phyloP scores from a whole-genome alignment of 2,888 invertebrate species.

The Scelioninae gen. 1 region DNA sequence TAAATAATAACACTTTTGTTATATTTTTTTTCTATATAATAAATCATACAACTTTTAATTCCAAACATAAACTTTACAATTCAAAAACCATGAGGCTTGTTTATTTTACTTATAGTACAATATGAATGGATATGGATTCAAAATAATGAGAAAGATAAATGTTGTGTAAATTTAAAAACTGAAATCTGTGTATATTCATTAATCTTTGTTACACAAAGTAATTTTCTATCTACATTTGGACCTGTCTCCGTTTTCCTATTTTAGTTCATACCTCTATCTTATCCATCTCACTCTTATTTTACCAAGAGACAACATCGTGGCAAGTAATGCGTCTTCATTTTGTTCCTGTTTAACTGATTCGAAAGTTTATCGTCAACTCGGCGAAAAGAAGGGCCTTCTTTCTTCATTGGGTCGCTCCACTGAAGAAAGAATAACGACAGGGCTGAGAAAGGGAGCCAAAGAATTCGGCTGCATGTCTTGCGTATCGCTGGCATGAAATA shows the following conservation, averaged over 20 bases:
- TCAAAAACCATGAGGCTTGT: too few relatives aligned
- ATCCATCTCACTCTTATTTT: conserved; percentile 57
- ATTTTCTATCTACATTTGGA: conserved; percentile 58
- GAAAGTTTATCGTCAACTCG: conserved; percentile 82
- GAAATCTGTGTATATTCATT: conserved; percentile 48
- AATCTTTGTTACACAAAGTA: conserved; percentile 57
- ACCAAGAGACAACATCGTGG: conserved; percentile 58
- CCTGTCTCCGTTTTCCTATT: conserved; percentile 43
- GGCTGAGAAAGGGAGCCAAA: conserved; percentile 33
- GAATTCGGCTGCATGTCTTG: conserved; percentile 48
- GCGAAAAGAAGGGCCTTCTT: conserved; percentile 75
- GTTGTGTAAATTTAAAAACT: conserved; percentile 24
- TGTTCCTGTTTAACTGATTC: conserved; percentile 81
- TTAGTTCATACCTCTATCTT: conserved; percentile 36
- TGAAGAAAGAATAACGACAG: conserved; percentile 50
- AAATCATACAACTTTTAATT: too few relatives aligned
- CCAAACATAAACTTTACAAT: too few relatives aligned
- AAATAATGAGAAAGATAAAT: conserved; percentile 33
- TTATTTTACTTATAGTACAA: too few relatives aligned
- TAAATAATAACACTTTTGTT: too few relatives aligned
- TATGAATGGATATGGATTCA: too few relatives aligned
- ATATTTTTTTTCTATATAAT: too few relatives aligned
- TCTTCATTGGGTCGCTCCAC: conserved; percentile 46
- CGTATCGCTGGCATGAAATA: conserved; percentile 48
- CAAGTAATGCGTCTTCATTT: conserved; percentile 79